Percentiles rank a stretch among this genome's conserved stretches.
phyloP scores from a whole-genome alignment of 2,888 invertebrate species.

The Epistrophella euchroma region DNA sequence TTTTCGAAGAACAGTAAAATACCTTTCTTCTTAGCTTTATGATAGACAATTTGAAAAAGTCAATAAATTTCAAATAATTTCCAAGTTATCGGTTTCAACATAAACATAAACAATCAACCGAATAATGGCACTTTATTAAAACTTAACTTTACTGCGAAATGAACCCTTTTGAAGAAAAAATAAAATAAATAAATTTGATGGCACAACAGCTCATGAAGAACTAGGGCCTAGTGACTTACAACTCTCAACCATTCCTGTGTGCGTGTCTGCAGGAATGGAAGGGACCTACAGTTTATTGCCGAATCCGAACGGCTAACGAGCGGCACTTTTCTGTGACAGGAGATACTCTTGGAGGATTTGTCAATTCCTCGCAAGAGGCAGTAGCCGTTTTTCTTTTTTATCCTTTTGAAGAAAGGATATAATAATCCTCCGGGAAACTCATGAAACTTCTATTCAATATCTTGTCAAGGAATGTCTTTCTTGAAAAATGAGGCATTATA shows the following conservation, averaged over 20 bases:
- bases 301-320: too few species aligned
- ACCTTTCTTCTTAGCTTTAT: neutral
- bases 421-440: neutral
- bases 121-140: slow-evolving; percentile 5
- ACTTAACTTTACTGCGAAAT: neutral
- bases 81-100: neutral
- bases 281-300: too few species aligned
- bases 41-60: neutral
- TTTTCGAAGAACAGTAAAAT: neutral
- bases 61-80: neutral
- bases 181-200: too few species aligned
- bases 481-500: neutral
- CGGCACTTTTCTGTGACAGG: too few species aligned
- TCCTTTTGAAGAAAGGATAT: neutral
- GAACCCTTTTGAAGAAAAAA: too few species aligned
- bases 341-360: too few species aligned
- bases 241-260: too few species aligned
- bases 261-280: too few species aligned
- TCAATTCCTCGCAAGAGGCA: too few species aligned
- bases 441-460: neutral
- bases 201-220: too few species aligned
- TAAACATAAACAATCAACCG: neutral
- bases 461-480: neutral
- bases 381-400: too few species aligned
- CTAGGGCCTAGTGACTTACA: too few species aligned